Percentiles rank a stretch among this genome's conserved stretches.
These are phyloP conservation scores for Porites lutea DNA, from an alignment of 64 coral and sea anemone genomes.

Conservation along the genomic window DNA sequence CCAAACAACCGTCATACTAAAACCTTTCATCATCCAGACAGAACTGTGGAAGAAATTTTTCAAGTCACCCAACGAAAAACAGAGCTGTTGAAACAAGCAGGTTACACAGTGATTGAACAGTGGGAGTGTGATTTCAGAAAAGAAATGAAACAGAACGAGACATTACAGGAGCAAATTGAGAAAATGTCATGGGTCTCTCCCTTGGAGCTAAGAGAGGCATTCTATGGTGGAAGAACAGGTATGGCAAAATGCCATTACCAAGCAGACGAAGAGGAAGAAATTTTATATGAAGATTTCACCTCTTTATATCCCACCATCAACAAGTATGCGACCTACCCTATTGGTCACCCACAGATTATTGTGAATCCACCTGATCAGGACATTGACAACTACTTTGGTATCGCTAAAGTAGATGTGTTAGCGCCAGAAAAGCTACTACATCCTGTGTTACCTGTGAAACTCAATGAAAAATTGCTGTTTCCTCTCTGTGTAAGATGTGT, in stretches of 20 bases:
- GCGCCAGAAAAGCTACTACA: neutral
- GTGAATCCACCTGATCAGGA: neutral
- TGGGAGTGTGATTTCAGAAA: slow-evolving; percentile 45
- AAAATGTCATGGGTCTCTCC: neutral
- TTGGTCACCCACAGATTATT: neutral
- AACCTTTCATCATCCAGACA: neutral
- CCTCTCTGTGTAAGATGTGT: slow-evolving; percentile 28
- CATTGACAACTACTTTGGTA: neutral
- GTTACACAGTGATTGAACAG: neutral
- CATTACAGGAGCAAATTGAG: neutral
- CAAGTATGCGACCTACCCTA: neutral
- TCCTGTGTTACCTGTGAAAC: slow-evolving; percentile 36
- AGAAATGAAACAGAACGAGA: too few species aligned
- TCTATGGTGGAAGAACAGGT: neutral
- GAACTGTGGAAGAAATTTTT: neutral
- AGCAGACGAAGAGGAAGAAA: neutral
- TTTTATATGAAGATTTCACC: neutral
- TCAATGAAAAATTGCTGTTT: neutral
- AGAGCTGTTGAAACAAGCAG: neutral
- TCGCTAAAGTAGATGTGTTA: neutral
- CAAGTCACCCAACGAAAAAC: neutral
- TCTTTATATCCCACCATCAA: neutral
- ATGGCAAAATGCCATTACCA: neutral
- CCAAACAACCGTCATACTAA: too few species aligned
- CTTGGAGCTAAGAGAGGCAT: neutral